phyloP scores from a whole-genome alignment of 35 echinoderm and acorn worm species.

The Heliocidaris tuberculata region DNA sequence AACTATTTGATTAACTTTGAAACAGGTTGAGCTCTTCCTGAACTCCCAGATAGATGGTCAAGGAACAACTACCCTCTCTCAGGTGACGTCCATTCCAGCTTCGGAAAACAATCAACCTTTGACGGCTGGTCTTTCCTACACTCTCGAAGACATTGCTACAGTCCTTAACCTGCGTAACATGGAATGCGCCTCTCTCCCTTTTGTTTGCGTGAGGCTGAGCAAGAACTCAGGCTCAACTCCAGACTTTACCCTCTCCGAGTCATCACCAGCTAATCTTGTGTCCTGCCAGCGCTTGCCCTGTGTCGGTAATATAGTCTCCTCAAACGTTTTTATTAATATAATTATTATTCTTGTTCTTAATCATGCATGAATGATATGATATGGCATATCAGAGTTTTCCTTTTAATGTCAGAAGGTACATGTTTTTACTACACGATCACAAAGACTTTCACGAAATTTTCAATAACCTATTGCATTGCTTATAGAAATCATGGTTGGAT shows the following conservation, averaged over 20 bases:
- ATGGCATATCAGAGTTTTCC: too few species aligned
- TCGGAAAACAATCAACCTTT: background rate
- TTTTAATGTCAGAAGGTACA: too few species aligned
- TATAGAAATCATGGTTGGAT: background rate
- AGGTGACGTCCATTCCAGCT: background rate
- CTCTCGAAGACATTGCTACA: background rate
- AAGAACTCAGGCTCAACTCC: background rate
- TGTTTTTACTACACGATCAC: background rate
- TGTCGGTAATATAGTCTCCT: background rate
- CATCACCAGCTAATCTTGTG: background rate
- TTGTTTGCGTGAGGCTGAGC: slow-evolving; percentile 2
- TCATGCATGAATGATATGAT: background rate
- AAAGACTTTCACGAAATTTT: background rate
- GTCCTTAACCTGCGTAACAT: background rate
- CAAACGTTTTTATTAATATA: background rate
- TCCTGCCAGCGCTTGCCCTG: background rate
- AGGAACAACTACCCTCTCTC: background rate
- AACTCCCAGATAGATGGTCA: slow-evolving; percentile 34
- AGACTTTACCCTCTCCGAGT: background rate
- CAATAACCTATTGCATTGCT: too few species aligned
- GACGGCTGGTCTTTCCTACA: background rate
- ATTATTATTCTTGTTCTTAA: background rate
- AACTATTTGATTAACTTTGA: background rate
- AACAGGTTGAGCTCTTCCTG: slow-evolving; percentile 17
- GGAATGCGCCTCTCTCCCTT: background rate